A percentile compares a stretch with the other conserved stretches of the same genome.
Conservation (phyloP, 2,888 invertebrate species). For the Balanococcus diminutus region DNA sequence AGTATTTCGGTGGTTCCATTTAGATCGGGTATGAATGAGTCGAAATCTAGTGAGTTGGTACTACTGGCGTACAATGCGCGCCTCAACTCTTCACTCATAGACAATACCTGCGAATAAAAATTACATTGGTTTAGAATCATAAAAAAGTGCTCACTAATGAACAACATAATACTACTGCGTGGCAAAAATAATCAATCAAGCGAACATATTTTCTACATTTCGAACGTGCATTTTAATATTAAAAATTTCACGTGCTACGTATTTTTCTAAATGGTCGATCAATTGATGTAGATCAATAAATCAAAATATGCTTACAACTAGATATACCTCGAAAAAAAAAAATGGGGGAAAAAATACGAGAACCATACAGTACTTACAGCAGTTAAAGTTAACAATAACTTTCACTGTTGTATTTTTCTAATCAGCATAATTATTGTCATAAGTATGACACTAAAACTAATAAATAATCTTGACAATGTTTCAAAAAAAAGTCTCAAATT, state of each 20-base stretch:
- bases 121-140: too few species aligned
- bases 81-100: conserved; percentile 90
- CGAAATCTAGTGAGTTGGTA: conserved; percentile 81
- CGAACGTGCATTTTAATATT: neutral
- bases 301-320: too few species aligned
- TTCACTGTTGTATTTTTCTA: neutral
- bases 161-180: too few species aligned
- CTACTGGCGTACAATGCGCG: conserved; percentile 78
- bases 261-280: too few species aligned
- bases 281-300: too few species aligned
- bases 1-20: conserved; percentile 88
- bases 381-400: neutral
- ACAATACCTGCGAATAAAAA: conserved; percentile 73
- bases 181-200: too few species aligned
- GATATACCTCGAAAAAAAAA: neutral
- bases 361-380: neutral
- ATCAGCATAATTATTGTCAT: neutral
- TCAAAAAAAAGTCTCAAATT: neutral
- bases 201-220: neutral
- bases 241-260: too few species aligned
- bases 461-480: neutral
- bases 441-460: neutral
- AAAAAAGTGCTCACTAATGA: too few species aligned
- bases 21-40: conserved; percentile 87
- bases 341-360: neutral